Evolutionary conservation across 2,797 vertebrate genomes (phyloP).

Genomic region (Neomorphus geoffroyi): DNA sequence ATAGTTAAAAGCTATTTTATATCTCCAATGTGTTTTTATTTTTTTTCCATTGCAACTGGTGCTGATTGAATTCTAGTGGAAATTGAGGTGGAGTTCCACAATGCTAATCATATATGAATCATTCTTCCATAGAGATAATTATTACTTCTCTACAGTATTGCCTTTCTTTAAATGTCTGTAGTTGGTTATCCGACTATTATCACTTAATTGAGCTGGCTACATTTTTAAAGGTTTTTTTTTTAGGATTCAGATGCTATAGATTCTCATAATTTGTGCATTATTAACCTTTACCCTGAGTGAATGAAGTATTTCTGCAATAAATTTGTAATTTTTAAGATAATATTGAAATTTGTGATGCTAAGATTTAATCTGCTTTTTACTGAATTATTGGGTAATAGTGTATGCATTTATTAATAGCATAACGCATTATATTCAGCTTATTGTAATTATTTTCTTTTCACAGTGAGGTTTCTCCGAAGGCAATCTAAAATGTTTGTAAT

Average conservation of each 20-base stretch:
- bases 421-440: neutral
- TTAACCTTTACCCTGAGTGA: neutral
- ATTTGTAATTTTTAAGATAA: neutral
- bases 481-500: neutral
- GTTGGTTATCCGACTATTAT: neutral
- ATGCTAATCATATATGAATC: neutral
- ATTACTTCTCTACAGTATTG: neutral
- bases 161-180: neutral
- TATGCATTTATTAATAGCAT: neutral
- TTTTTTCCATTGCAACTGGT: neutral
- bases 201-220: neutral
- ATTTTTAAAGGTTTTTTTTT: neutral
- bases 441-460: neutral
- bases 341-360: neutral
- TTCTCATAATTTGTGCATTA: neutral
- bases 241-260: neutral
- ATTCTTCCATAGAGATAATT: slow-evolving; percentile 13
- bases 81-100: neutral
- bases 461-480: neutral
- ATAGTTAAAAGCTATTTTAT: neutral
- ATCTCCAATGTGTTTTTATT: neutral
- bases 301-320: neutral
- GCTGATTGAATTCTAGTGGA: neutral
- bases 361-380: neutral
- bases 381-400: neutral